phyloP scores from a whole-genome alignment of 2,888 invertebrate genomes.

The Yponomeuta malinellus region DNA sequence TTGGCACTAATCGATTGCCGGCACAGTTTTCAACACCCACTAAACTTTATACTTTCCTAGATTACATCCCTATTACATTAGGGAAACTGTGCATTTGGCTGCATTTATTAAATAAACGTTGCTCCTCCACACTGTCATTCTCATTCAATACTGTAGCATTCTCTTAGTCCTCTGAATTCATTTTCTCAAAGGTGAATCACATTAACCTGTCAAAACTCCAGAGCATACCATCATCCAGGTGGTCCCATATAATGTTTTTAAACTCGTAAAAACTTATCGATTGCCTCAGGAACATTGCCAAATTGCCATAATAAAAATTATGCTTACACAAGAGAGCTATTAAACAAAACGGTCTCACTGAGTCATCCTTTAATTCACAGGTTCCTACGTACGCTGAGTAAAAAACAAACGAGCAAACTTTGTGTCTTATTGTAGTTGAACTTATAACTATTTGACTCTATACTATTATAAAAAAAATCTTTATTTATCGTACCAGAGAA shows the following conservation, averaged over 20 bases:
- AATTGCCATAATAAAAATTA: background rate
- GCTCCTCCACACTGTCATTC: too few species aligned
- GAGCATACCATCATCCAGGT: too few species aligned
- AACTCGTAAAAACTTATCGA: background rate
- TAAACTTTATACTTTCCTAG: background rate
- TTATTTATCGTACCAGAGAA: too few species aligned
- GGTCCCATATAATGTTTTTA: background rate
- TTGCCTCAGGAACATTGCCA: background rate
- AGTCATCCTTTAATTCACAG: background rate
- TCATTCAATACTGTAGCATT: too few species aligned
- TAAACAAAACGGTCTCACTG: background rate
- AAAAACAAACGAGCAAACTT: background rate
- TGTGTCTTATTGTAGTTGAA: background rate
- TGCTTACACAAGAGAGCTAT: background rate
- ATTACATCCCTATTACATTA: background rate
- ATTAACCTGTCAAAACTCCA: too few species aligned
- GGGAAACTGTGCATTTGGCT: background rate
- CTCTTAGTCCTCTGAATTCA: too few species aligned
- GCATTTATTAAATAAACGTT: background rate
- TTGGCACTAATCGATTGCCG: constrained; percentile 21
- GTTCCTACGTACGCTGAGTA: background rate
- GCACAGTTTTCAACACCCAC: constrained; percentile 15
- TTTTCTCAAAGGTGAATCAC: too few species aligned
- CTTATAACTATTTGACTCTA: too few species aligned
- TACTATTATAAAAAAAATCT: too few species aligned